Evolutionary conservation across 2,888 invertebrate genomes (phyloP), one percentile per base, ranked within the genome.

Genomic region (Dione vanillae): DNA sequence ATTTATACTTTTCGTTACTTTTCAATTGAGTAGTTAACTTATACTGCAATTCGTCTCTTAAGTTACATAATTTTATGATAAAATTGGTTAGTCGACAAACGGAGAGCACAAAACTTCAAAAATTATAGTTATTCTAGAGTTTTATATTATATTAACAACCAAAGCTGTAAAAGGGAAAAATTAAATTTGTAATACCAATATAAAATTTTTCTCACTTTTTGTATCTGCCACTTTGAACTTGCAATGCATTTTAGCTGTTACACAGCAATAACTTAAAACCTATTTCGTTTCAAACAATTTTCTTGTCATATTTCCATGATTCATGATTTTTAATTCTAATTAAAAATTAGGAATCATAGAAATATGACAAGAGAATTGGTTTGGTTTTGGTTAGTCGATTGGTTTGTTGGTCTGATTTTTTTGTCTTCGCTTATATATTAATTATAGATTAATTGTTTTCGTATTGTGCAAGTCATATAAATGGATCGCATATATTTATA

Each of bases 401-500:
- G 40, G 8, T 56, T 37, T 19, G 41, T 16, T 20, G 20, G 19
- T 12, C 41, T 19, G 20, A 37, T 56, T 19, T 27, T 5, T 40
- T 16, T 58, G 16, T 35, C 37, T 58, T 56, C 20, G 19, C 19
- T 11, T 40, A 47, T 37, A 58, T 16, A n/a, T 59, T n/a, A 14
- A 45, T 6, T 68, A 20, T 10, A 43, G 51, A 52, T 61, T n/a
- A 16, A n/a, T 40, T 43, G 8, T 59, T 20, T 52, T 61, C 45
- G n/a, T 45, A 49, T 7, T 43, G 47, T 62, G 20, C 65, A 69
- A 66, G 35, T 59, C 47, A 59, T 52, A 47, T 69, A 67, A 70
- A 65, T 65, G 67, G 54, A 47, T 71, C 54, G 61, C 37, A 52
- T 68, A 68, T 75, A 56, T 78, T 82, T 78, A 11, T 82, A 92